phyloP scores from a whole-genome alignment of 1,140 invertebrate genomes.

The Mizuhopecten yessoensis region DNA sequence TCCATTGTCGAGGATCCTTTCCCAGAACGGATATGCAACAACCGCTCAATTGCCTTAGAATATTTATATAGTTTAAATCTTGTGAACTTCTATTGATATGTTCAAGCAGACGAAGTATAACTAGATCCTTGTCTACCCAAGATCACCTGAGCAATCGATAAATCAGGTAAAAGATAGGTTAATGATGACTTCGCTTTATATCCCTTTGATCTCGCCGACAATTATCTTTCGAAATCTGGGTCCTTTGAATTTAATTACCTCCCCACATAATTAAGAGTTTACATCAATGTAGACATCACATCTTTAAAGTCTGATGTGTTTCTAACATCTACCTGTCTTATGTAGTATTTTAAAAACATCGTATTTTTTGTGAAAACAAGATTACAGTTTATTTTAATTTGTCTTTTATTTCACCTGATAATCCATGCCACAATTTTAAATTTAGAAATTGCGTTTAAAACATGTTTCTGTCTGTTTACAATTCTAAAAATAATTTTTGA shows the following conservation, averaged over 20 bases:
- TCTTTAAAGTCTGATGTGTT: neutral
- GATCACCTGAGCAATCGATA: neutral
- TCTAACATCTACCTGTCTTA: neutral
- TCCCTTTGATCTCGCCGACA: neutral
- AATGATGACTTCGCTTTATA: neutral
- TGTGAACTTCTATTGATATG: conserved; percentile 3
- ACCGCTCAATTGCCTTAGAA: neutral
- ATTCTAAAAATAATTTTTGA: no score
- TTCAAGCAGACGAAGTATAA: neutral
- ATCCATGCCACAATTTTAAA: no score
- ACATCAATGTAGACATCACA: neutral
- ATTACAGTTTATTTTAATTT: neutral
- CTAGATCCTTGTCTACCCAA: neutral
- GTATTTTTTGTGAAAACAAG: neutral
- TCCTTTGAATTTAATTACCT: conserved; percentile 29
- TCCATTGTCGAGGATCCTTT: neutral
- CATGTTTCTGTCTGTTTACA: neutral
- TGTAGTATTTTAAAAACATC: neutral
- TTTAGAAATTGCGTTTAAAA: neutral
- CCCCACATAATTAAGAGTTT: conserved; percentile 24
- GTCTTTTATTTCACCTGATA: neutral
- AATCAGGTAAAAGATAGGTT: neutral
- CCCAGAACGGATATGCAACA: conserved; percentile 31
- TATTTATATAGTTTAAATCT: conserved; percentile 16
- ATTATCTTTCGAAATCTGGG: neutral